Base-by-base conservation (phyloP, 2,113 vertebrate genomes). In the Balaeniceps rex region DNA sequence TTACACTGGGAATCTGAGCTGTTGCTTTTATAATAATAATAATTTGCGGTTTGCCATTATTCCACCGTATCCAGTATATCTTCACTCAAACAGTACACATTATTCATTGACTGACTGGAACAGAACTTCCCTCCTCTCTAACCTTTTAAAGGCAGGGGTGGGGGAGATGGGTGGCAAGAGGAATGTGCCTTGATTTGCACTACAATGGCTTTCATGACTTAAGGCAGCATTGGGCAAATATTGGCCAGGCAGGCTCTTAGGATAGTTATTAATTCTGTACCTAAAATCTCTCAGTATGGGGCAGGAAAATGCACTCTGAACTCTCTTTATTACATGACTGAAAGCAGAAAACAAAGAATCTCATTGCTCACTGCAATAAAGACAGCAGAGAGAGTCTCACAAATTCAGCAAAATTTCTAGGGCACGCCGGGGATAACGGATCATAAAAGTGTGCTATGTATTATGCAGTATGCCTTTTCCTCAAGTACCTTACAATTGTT, bases 141-240 rank as follows among this genome's bases (percentile, higher is more conserved):
- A 33, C 7, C 6, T 85, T 70, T 63, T n/a, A 25, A 24, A 9
- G 19, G 5, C 0, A 1, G 3, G 4, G 1, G 1, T 3, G 1
- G 6, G 15, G 22, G 7, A n/a, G 9, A 16, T 65, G 26, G 6
- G 6, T 61, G 34, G 21, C 12, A 65, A 72, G n/a, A 76, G 38
- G 58, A 83, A 83, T 36, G 16, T 60, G 14, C 51, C 21, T 52
- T 49, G 25, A 81, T 87, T 89, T 77, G 15, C 36, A 34, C 40
- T 77, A 31, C 23, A 65, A 24, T 38, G 34, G 5, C 29, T 74
- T 74, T 74, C 9, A 69, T 29, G 34, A 47, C 36, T 83, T 60
- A 49, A 77, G n/a, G 29, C 22, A 54, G 6, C 44, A 6, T 24
- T 9, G 7, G 40, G 7, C n/a, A 91, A 81, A 69, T 38, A 83